phyloP scores from a whole-genome alignment of 2,797 vertebrate genomes.

The Pseudochaenichthys georgianus region DNA sequence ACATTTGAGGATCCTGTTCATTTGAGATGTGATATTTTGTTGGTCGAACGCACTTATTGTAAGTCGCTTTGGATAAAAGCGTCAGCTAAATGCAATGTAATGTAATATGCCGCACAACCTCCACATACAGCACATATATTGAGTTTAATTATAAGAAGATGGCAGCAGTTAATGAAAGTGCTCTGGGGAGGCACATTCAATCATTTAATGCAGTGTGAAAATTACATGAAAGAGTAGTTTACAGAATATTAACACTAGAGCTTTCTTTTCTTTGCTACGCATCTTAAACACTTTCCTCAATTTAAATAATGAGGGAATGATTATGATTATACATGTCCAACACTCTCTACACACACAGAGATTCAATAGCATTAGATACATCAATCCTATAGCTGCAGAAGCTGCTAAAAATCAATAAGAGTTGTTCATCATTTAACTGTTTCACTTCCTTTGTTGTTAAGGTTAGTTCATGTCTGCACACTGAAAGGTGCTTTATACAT shows the following conservation, averaged over 20 bases:
- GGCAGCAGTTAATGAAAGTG: constrained; percentile 32
- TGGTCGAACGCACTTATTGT: no score
- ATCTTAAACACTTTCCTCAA: constrained; percentile 30
- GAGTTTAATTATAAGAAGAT: constrained; percentile 33
- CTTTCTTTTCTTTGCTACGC: constrained; percentile 25
- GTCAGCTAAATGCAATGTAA: no score
- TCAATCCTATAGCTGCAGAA: constrained; percentile 34
- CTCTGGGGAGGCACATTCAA: constrained; percentile 22
- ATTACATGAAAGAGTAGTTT: constrained; percentile 39
- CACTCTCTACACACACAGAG: not conserved
- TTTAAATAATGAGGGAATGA: constrained; percentile 51
- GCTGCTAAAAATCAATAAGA: no score
- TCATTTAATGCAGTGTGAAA: constrained; percentile 32
- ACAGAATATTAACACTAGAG: constrained; percentile 22
- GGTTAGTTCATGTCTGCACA: no score
- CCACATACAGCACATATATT: constrained; percentile 6
- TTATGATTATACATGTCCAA: constrained; percentile 42
- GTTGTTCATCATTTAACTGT: no score
- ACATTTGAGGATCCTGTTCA: constrained; percentile 11
- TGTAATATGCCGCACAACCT: constrained; percentile 3
- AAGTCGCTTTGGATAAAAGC: no score
- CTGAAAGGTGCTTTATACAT: no score
- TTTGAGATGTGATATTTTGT: constrained; percentile 5
- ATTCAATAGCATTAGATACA: constrained; percentile 32
- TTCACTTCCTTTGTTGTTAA: no score